Percentiles rank a stretch among this genome's conserved stretches.
Evolutionary conservation across 1,140 invertebrate genomes (phyloP).

Genomic region (Tribolium castaneum): DNA sequence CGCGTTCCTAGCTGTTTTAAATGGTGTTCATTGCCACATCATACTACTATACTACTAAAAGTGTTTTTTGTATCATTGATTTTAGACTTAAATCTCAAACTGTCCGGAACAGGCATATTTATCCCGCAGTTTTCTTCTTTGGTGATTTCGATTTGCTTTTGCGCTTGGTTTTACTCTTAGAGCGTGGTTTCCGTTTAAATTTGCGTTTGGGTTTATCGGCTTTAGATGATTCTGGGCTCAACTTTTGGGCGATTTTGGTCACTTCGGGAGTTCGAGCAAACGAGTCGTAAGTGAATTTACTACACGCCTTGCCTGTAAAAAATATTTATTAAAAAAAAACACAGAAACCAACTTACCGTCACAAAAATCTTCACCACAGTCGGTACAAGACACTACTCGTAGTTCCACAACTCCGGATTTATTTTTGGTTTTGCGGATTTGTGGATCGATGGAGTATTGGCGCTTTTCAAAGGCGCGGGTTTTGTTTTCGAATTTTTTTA

Average conservation of each 20-base stretch:
- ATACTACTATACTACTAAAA: no score
- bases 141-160: constrained; percentile 54
- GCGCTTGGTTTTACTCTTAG: constrained; percentile 53
- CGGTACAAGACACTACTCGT: constrained; percentile 76
- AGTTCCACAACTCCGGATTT: constrained; percentile 83
- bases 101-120: no score
- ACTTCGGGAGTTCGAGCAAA: constrained; percentile 63
- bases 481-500: constrained; percentile 80
- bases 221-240: constrained; percentile 42
- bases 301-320: constrained; percentile 63
- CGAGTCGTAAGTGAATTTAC: constrained; percentile 66
- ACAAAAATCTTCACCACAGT: constrained; percentile 89
- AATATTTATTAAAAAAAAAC: neutral
- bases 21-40: no score
- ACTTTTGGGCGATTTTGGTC: constrained; percentile 49
- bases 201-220: constrained; percentile 53
- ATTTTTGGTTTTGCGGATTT: constrained; percentile 80
- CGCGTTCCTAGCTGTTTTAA: no score
- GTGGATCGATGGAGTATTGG: constrained; percentile 70
- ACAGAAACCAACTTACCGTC: constrained; percentile 68
- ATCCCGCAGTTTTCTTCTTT: constrained; percentile 15
- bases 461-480: constrained; percentile 75
- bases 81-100: no score
- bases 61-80: no score
- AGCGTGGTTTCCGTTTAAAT: constrained; percentile 51